A percentile compares a stretch with the other conserved stretches of the same genome.
Conservation (phyloP, 2,888 invertebrate species). For the Artemia sinica region DNA sequence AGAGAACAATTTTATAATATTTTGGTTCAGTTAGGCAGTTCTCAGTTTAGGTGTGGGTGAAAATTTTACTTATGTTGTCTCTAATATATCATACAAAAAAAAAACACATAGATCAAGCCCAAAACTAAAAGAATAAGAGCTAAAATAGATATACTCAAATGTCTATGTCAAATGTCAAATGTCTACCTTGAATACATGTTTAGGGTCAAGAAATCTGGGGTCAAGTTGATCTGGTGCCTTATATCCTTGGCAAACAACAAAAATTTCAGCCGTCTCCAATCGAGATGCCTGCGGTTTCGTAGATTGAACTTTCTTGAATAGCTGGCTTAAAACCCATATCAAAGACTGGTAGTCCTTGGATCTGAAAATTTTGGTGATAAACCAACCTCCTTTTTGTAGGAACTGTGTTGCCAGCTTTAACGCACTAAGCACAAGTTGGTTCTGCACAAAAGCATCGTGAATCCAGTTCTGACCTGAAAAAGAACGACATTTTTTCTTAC, state of each 20-base stretch:
- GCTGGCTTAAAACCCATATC: conserved; percentile 84
- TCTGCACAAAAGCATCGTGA: conserved; percentile 90
- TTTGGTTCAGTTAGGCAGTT: too few relatives aligned
- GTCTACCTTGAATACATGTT: conserved; percentile 93
- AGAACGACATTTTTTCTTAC: too few relatives aligned
- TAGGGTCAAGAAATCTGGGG: conserved; percentile 74
- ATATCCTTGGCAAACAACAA: conserved; percentile 88
- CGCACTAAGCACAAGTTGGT: conserved; percentile 74
- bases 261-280: conserved; percentile 96
- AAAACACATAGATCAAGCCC: too few relatives aligned
- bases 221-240: conserved; percentile 83
- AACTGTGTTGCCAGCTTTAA: conserved; percentile 79
- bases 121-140: too few relatives aligned
- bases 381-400: conserved; percentile 79
- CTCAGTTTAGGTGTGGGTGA: too few relatives aligned
- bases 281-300: conserved; percentile 98
- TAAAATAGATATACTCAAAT: not conserved
- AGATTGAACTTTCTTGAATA: conserved; percentile 87
- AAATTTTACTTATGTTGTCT: too few relatives aligned
- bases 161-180: too few relatives aligned
- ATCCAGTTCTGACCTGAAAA: conserved; percentile 68
- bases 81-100: too few relatives aligned
- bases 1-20: too few relatives aligned
- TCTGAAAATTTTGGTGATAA: conserved; percentile 93
- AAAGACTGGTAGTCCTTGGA: conserved; percentile 93